Conservation (phyloP, 2,113 vertebrate species). For the Chlorocebus sabaeus region DNA sequence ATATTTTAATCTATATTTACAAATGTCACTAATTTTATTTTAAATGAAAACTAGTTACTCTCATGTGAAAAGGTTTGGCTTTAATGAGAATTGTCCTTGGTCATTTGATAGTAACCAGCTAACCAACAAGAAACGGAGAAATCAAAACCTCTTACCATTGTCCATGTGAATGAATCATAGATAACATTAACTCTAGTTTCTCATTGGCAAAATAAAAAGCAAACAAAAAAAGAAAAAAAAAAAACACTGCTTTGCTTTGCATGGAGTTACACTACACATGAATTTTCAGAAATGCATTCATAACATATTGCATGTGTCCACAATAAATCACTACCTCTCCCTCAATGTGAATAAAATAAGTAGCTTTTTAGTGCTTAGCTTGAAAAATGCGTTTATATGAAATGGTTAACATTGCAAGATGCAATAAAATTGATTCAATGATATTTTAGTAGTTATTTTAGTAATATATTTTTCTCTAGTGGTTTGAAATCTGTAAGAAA, state of each 20-base stretch:
- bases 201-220: background rate
- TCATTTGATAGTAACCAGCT: background rate
- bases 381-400: background rate
- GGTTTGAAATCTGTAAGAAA: background rate
- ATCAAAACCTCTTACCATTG: background rate
- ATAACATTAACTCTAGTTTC: background rate
- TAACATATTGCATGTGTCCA: background rate
- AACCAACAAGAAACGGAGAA: conserved; percentile 24
- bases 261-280: background rate
- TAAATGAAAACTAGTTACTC: conserved; percentile 46
- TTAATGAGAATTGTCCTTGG: conserved; percentile 11
- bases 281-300: conserved; percentile 3
- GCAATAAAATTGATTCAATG: background rate
- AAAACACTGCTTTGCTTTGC: background rate
- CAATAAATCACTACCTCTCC: background rate
- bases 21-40: conserved; percentile 23
- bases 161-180: background rate
- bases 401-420: background rate
- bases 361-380: background rate
- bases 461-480: background rate
- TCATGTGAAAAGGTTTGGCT: background rate
- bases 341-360: background rate
- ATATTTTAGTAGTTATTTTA: background rate
- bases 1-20: conserved; percentile 35
- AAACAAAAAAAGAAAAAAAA: background rate